Conservation (phyloP, 2,113 vertebrate genomes). For the Planiliza haematocheilus region DNA sequence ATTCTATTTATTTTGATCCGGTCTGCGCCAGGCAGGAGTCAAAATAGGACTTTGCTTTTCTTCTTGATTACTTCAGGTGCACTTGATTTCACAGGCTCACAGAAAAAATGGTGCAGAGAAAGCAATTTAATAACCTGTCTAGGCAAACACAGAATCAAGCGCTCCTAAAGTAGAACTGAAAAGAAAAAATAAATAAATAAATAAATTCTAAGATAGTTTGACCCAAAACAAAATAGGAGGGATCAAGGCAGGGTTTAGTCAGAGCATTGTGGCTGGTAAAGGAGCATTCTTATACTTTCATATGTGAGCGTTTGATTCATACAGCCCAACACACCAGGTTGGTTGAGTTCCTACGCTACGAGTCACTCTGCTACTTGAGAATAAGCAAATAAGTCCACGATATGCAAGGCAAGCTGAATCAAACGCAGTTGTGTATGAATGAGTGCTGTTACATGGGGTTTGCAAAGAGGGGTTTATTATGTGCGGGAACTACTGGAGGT, state of each 20-base stretch:
- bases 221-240: conserved; percentile 71
- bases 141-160: conserved; percentile 72
- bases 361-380: neutral
- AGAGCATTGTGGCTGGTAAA: conserved; percentile 56
- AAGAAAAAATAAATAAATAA: conserved; percentile 40
- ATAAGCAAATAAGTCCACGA: conserved; percentile 29
- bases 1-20: conserved; percentile 78
- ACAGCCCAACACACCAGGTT: conserved; percentile 33
- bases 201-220: conserved; percentile 55
- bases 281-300: conserved; percentile 45
- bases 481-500: conserved; percentile 22
- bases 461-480: conserved; percentile 41
- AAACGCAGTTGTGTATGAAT: conserved; percentile 65
- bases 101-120: conserved; percentile 59
- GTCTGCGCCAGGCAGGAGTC: conserved; percentile 74
- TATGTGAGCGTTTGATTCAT: conserved; percentile 65
- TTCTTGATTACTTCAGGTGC: conserved; percentile 70
- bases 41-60: conserved; percentile 72
- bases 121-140: conserved; percentile 56
- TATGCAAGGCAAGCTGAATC: conserved; percentile 60
- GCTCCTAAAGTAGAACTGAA: conserved; percentile 76
- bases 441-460: conserved; percentile 59
- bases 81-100: conserved; percentile 71
- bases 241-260: conserved; percentile 75
- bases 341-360: conserved; percentile 18